Evolutionary conservation across 2,113 vertebrate species (phyloP).

Genomic region (Psittacara wagleri): DNA sequence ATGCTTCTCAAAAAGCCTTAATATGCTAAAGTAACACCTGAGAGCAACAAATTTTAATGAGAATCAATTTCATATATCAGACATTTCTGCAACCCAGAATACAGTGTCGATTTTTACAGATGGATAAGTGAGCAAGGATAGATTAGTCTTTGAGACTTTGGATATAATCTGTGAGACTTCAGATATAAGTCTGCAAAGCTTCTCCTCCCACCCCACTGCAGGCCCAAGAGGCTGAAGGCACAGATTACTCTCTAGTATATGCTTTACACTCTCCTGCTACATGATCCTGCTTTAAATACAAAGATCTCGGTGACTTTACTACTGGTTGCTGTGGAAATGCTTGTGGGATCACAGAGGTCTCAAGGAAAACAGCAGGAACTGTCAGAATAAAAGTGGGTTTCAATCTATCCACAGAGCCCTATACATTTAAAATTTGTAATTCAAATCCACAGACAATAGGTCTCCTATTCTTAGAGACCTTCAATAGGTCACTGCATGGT

Average conservation of each 20-base stretch:
- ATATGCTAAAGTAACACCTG: not conserved
- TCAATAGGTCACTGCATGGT: not conserved
- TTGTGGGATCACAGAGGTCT: not conserved
- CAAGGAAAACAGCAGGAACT: not conserved
- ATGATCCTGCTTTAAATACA: not conserved
- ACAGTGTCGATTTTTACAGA: not conserved
- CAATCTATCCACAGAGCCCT: not conserved
- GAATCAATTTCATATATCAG: not conserved
- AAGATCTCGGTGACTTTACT: not conserved
- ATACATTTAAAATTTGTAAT: not conserved
- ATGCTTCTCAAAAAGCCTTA: not conserved
- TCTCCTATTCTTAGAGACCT: not conserved
- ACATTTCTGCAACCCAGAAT: not conserved
- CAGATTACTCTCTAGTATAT: not conserved
- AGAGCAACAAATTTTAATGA: not conserved
- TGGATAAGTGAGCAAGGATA: rapidly evolving
- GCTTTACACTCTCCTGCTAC: not conserved
- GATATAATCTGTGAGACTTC: not conserved
- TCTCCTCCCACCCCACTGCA: not conserved
- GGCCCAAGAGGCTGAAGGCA: not conserved
- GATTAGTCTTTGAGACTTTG: not conserved
- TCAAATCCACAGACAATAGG: not conserved
- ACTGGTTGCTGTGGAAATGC: not conserved
- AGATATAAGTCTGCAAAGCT: not conserved
- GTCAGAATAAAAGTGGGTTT: not conserved